Evolutionary conservation across 2,797 vertebrate genomes (phyloP), one percentile per base, ranked within the genome.

Genomic region (Sebastes kiyomatsui): DNA sequence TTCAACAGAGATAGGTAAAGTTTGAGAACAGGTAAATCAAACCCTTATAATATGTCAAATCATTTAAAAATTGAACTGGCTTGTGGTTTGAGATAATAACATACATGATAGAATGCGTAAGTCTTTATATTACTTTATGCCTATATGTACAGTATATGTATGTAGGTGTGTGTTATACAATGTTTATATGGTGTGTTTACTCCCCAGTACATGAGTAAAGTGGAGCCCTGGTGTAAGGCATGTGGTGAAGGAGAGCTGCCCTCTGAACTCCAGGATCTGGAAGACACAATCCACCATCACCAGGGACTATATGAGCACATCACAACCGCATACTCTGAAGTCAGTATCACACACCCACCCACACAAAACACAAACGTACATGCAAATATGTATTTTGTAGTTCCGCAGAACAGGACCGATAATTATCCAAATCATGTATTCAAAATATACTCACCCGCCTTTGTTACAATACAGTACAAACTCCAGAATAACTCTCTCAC

Each of bases 181-280:
- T 73, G n/a, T 60, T 30, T 67, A 16, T 38, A 2, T 77, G 79
- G n/a, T 79, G 5, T 87, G 16, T 81, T 4, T 79, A 67, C 6
- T 72, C 27, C 32, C 1, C 73, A 99, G 98, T 99, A 99, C 77
- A 98, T 99, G 98, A 97, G 96, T 93, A 99, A 99, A 42, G 97
- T 99, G 90, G 98, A 99, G 89, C 97, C 98, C 0, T 99, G 98
- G 98, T 99, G 98, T 88, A 99, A 99, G 91, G 98, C 98, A 1
- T 99, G 98, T 30, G 98, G 98, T 2, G 98, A 99, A 71, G 98
- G 98, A 30, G 98, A 99, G 49, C 97, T 99, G 88, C 98, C 98
- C 2, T 98, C 98, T 0, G 98, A 99, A 88, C 96, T 99, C 13
- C 98, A 99, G 92, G 98, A 99, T 88, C 95, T 99, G 81, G 98